Conservation (phyloP, 2,888 invertebrate species). For the Urechis unicinctus region DNA sequence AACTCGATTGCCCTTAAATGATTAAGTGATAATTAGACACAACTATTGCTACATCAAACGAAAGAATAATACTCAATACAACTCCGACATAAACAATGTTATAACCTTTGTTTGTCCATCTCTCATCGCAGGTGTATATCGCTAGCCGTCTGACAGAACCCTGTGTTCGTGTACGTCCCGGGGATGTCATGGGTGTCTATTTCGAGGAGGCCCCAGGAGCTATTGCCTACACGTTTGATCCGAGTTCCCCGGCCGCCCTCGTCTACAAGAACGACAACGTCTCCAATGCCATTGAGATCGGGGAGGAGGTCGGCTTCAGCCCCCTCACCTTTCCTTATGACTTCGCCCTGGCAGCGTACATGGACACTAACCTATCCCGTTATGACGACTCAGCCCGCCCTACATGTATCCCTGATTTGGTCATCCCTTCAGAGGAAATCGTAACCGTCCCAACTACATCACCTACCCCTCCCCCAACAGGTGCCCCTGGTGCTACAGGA, state of each 20-base stretch:
- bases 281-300: neutral
- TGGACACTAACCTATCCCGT: constrained; percentile 5
- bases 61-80: too few species aligned
- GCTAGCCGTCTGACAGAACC: constrained; percentile 8
- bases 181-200: constrained; percentile 12
- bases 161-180: constrained; percentile 8
- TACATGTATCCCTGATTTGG: constrained; percentile 1
- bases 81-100: too few species aligned
- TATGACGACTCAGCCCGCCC: too few species aligned
- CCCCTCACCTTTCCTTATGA: constrained; percentile 10
- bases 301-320: constrained; percentile 3
- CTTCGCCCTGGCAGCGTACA: constrained; percentile 11
- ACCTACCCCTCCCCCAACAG: constrained; percentile 4
- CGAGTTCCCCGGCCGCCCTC: neutral
- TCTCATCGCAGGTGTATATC: constrained; percentile 12
- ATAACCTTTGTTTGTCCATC: neutral
- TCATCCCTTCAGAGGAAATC: constrained; percentile 5
- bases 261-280: neutral
- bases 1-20: too few species aligned
- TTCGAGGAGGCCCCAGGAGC: constrained; percentile 7
- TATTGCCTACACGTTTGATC: constrained; percentile 8
- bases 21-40: too few species aligned
- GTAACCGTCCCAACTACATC: neutral
- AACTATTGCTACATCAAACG: too few species aligned
- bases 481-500: constrained; percentile 7